Evolutionary conservation across 2,797 vertebrate genomes (phyloP).

Genomic region (Fratercula arctica): DNA sequence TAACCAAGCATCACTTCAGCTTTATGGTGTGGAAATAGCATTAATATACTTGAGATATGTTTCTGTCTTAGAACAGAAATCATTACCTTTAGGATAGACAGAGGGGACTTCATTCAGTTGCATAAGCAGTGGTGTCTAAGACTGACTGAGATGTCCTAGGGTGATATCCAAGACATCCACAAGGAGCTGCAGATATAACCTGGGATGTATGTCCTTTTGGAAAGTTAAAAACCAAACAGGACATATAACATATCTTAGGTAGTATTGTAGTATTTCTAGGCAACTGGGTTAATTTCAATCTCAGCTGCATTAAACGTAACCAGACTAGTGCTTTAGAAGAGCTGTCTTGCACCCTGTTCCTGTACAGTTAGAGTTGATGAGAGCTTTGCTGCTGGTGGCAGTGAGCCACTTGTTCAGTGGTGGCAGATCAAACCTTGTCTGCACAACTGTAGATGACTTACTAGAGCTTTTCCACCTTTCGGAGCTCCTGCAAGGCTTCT

Average conservation of each 20-base stretch:
- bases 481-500: neutral
- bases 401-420: neutral
- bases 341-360: neutral
- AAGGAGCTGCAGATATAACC: neutral
- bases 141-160: neutral
- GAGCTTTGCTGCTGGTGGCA: neutral
- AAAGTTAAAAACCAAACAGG: neutral
- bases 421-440: neutral
- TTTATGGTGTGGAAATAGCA: neutral
- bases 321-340: neutral
- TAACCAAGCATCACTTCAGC: neutral
- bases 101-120: neutral
- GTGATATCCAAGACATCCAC: neutral
- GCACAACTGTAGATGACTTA: neutral
- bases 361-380: neutral
- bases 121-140: neutral
- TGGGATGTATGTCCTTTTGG: neutral
- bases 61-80: neutral
- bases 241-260: neutral
- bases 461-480: neutral
- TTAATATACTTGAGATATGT: neutral
- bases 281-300: neutral
- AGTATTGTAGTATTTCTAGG: neutral
- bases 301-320: neutral
- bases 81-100: neutral